Evolutionary conservation across 2,797 vertebrate species (phyloP).

Genomic region (Naso thynnoides): DNA sequence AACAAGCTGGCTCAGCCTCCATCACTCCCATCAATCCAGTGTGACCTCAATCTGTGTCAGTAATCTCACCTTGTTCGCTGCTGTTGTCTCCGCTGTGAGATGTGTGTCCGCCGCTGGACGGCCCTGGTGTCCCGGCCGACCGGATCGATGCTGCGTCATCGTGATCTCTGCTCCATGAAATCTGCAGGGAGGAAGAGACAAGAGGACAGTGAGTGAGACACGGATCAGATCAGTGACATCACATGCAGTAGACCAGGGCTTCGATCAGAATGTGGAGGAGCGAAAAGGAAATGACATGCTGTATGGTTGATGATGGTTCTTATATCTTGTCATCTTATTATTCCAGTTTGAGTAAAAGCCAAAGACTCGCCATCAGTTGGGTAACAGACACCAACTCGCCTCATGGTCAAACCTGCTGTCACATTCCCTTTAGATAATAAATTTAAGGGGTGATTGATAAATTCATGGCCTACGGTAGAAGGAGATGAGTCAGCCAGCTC

Average conservation of each 20-base stretch:
- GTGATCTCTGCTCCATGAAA: conserved; percentile 93
- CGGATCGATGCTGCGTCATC: conserved; percentile 90
- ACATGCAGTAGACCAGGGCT: neutral
- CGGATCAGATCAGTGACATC: neutral
- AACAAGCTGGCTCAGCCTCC: neutral
- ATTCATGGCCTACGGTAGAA: too few relatives aligned
- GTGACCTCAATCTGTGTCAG: too few relatives aligned
- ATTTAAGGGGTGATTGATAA: neutral
- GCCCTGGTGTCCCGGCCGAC: conserved; percentile 90
- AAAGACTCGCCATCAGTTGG: neutral
- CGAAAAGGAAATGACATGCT: neutral
- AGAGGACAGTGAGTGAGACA: neutral
- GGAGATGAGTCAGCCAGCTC: too few relatives aligned
- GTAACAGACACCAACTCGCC: neutral
- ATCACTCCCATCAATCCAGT: neutral
- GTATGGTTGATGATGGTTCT: neutral
- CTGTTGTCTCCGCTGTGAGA: conserved; percentile 93
- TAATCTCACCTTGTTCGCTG: conserved; percentile 91
- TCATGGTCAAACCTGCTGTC: neutral
- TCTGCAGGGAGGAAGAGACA: conserved; percentile 70
- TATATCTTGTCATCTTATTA: neutral
- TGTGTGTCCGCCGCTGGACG: conserved; percentile 90
- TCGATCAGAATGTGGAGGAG: neutral
- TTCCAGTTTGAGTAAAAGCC: neutral
- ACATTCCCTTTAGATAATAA: neutral